Conservation (phyloP, 2,888 invertebrate genomes). For the Theretra japonica region DNA sequence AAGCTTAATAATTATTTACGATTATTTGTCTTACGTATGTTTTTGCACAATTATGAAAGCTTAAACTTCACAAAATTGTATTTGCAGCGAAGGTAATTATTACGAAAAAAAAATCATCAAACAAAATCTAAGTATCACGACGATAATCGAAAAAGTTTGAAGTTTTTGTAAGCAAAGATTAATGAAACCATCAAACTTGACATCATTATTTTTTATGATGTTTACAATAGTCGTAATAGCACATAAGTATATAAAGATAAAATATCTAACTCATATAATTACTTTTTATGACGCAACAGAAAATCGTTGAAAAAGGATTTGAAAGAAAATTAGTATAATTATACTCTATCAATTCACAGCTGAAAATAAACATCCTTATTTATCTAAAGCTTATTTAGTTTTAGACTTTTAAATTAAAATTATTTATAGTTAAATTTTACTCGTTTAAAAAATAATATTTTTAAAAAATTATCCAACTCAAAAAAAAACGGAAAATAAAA, state of each 20-base stretch:
- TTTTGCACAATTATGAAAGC: background rate
- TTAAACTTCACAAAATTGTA: background rate
- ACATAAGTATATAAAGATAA: background rate
- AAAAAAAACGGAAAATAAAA: background rate
- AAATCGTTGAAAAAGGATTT: too few relatives aligned
- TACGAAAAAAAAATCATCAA: conserved; percentile 16
- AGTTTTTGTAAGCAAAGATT: conserved; percentile 5
- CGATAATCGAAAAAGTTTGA: conserved; percentile 5
- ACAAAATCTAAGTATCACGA: conserved; percentile 25
- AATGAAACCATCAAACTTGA: conserved; percentile 1
- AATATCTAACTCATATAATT: background rate
- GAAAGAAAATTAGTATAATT: too few relatives aligned
- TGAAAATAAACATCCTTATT: too few relatives aligned
- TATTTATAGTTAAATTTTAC: too few relatives aligned
- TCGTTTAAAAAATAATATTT: too few relatives aligned
- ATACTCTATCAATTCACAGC: too few relatives aligned
- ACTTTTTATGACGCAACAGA: background rate
- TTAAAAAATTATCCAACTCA: background rate
- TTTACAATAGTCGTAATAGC: background rate
- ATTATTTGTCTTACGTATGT: background rate
- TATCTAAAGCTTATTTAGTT: too few relatives aligned
- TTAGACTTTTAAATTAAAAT: too few relatives aligned
- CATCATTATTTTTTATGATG: background rate
- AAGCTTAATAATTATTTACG: conserved; percentile 5
- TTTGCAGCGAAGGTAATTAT: conserved; percentile 15